These are phyloP conservation scores for Phymastichus coffea DNA, from an alignment of 1,140 invertebrate genomes.

Conservation along the genomic window DNA sequence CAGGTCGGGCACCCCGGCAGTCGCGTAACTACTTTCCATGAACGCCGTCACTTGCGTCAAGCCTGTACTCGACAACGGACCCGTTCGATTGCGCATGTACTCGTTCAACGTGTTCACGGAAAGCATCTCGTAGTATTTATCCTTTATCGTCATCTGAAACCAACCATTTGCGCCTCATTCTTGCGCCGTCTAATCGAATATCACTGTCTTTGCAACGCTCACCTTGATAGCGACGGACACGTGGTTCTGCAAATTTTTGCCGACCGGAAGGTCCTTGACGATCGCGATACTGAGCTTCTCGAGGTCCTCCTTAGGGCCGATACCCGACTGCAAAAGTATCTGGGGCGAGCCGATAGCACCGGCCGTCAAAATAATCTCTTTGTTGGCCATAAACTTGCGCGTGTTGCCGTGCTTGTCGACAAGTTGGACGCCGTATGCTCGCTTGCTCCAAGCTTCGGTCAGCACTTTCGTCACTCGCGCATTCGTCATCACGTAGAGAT, in stretches of 20 bases:
- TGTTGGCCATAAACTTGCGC: conserved; percentile 42
- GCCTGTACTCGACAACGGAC: conserved; percentile 54
- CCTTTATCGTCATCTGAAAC: conserved; percentile 46
- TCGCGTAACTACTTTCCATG: conserved; percentile 44
- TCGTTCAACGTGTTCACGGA: conserved; percentile 47
- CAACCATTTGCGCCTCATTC: too few species aligned
- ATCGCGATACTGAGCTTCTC: conserved; percentile 52
- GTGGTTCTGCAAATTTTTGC: conserved; percentile 61
- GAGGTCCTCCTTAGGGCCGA: conserved; percentile 65
- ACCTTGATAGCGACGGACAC: conserved; percentile 48
- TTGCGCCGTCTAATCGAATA: too few species aligned
- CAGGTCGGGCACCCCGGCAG: conserved; percentile 42
- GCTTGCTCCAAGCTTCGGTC: conserved; percentile 55
- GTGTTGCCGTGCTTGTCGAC: conserved; percentile 50
- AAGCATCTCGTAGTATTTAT: conserved; percentile 42
- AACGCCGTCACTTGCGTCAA: conserved; percentile 56
- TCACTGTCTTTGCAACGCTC: too few species aligned
- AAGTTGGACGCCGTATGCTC: conserved; percentile 63
- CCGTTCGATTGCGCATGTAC: conserved; percentile 47
- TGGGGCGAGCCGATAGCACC: conserved; percentile 71
- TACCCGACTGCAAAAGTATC: conserved; percentile 67
- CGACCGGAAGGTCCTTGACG: conserved; percentile 60
- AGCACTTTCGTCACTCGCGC: conserved; percentile 53
- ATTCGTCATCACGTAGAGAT: conserved; percentile 53
- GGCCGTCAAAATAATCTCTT: conserved; percentile 67